These are phyloP conservation scores for Ridgeia piscesae DNA, from an alignment of 1,140 invertebrate genomes.

Conservation along the genomic window DNA sequence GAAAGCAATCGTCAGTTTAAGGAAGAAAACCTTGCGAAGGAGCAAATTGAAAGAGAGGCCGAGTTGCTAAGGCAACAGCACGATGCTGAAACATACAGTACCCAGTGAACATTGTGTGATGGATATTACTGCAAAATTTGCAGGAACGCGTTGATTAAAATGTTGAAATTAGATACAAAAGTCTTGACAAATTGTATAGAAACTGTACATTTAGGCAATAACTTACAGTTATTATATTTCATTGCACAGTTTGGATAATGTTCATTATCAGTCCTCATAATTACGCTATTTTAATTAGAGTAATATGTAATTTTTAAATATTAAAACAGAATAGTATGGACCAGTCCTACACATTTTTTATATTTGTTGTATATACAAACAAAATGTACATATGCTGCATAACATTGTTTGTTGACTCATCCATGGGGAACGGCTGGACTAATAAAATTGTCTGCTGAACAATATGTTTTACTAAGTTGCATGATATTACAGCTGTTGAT, in stretches of 20 bases:
- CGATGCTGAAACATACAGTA: not conserved
- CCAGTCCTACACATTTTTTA: not conserved
- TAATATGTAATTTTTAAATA: too few relatives aligned
- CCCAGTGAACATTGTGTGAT: not conserved
- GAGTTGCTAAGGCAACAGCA: not conserved
- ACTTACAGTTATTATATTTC: not conserved
- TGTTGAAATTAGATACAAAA: not conserved
- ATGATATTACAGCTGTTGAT: too few relatives aligned
- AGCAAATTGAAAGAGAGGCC: not conserved
- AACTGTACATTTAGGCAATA: not conserved
- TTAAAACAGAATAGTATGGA: not conserved
- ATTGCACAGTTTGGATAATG: not conserved
- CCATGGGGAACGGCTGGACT: not conserved
- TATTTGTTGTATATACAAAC: constrained; percentile 6
- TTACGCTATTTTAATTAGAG: too few relatives aligned
- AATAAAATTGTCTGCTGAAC: not conserved
- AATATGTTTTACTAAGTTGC: not conserved
- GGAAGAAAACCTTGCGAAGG: not conserved
- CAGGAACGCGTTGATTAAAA: not conserved
- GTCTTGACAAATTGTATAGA: not conserved
- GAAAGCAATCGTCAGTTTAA: not conserved
- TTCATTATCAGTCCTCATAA: not conserved
- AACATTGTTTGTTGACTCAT: not conserved
- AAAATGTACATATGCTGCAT: not conserved
- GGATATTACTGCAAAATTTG: not conserved